Percentiles rank a stretch among this genome's conserved stretches.
Evolutionary conservation across 2,888 invertebrate genomes (phyloP).

Genomic region (Fragum fragum): DNA sequence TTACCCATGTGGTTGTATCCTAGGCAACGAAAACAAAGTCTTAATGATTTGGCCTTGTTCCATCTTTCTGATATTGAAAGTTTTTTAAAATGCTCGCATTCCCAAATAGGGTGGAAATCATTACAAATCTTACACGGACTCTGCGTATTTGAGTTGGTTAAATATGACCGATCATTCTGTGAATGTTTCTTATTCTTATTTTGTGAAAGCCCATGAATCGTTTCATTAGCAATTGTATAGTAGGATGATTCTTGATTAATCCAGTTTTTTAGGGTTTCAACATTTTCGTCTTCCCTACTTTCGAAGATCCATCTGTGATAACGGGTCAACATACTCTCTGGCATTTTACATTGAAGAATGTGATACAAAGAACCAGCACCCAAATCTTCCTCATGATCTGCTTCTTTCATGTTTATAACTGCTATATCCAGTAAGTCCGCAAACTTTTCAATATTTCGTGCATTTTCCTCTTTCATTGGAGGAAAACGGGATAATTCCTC

Average conservation of each 20-base stretch:
- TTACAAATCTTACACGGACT: slow-evolving; percentile 30
- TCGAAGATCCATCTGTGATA: slow-evolving; percentile 47
- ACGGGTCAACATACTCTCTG: slow-evolving; percentile 40
- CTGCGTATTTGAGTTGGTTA: background rate
- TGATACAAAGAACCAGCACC: slow-evolving; percentile 3
- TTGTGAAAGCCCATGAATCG: no score
- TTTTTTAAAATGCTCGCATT: slow-evolving; percentile 27
- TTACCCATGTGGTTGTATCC: slow-evolving; percentile 29
- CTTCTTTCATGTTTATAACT: slow-evolving; percentile 14
- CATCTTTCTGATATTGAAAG: slow-evolving; percentile 25
- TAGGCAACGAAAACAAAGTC: slow-evolving; percentile 45
- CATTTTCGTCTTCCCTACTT: slow-evolving; percentile 28
- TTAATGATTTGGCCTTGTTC: slow-evolving; percentile 35
- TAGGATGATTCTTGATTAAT: no score
- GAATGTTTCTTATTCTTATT: no score
- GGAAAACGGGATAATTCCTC: slow-evolving; percentile 7
- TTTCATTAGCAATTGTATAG: no score
- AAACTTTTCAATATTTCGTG: background rate
- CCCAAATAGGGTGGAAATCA: slow-evolving; percentile 38
- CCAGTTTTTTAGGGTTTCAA: background rate
- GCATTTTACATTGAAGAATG: slow-evolving; percentile 18
- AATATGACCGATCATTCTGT: background rate
- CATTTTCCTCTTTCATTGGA: slow-evolving; percentile 11
- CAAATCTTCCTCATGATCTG: slow-evolving; percentile 13
- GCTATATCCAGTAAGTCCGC: slow-evolving; percentile 5